Evolutionary conservation across 1,140 invertebrate genomes (phyloP).

Genomic region (Drosophila lowei): DNA sequence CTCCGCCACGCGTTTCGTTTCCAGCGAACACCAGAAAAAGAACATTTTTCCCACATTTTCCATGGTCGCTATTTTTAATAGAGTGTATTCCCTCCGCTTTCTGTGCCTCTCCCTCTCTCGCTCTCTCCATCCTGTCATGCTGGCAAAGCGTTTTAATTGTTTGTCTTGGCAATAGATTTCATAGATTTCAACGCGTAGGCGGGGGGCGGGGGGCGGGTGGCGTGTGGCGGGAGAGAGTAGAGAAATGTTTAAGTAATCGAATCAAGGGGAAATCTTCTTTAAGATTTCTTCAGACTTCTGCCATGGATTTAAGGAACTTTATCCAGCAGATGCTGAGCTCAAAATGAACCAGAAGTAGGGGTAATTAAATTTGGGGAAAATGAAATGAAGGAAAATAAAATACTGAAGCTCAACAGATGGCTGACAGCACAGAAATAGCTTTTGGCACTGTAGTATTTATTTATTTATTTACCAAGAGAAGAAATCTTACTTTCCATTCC

Average conservation of each 20-base stretch:
- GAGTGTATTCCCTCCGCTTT: slow-evolving; percentile 5
- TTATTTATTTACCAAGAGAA: too few species aligned
- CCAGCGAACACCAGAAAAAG: slow-evolving; percentile 22
- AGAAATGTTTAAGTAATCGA: slow-evolving; percentile 44
- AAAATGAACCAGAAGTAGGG: slow-evolving; percentile 7
- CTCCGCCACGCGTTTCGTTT: slow-evolving; percentile 33
- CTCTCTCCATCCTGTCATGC: slow-evolving; percentile 19
- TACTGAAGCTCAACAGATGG: neutral
- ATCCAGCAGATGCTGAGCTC: neutral
- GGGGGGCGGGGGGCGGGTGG: too few species aligned
- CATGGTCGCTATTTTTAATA: slow-evolving; percentile 39
- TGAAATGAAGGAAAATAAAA: slow-evolving; percentile 1
- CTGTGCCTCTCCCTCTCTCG: neutral
- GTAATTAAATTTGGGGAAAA: slow-evolving; percentile 35
- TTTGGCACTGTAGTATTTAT: too few species aligned
- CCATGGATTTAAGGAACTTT: slow-evolving; percentile 41
- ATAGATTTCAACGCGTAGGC: slow-evolving; percentile 2
- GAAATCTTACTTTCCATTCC: too few species aligned
- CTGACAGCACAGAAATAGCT: too few species aligned
- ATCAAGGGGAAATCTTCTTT: slow-evolving; percentile 41
- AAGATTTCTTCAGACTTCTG: slow-evolving; percentile 25
- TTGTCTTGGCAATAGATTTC: slow-evolving; percentile 43
- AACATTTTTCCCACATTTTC: slow-evolving; percentile 37
- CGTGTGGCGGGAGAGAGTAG: too few species aligned
- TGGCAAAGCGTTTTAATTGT: slow-evolving; percentile 58